Conservation (phyloP, 2,888 invertebrate species). For the Heteromurus nitidus region DNA sequence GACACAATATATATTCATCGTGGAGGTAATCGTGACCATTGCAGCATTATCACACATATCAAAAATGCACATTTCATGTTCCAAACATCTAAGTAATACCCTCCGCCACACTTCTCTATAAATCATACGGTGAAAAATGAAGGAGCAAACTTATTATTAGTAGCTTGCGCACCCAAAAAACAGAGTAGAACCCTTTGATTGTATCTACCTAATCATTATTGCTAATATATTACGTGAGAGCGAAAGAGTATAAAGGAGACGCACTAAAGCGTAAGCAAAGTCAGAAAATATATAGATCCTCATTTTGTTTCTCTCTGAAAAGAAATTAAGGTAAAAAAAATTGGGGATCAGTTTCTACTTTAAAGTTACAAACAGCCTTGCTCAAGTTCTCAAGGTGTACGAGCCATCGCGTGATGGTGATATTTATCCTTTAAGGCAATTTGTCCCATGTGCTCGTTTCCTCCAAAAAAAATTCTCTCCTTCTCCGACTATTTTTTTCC, state of each 20-base stretch:
- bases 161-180: not conserved
- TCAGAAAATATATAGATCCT: not conserved
- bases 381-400: no score
- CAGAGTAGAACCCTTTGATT: slow-evolving; percentile 44
- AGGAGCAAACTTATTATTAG: not conserved
- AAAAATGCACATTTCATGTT: no score
- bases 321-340: slow-evolving; percentile 13
- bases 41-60: no score
- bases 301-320: not conserved
- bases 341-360: slow-evolving; percentile 13
- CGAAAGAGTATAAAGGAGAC: not conserved
- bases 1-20: no score
- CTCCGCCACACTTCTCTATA: no score
- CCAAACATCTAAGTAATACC: no score
- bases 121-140: slow-evolving; percentile 26
- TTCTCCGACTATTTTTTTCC: not conserved
- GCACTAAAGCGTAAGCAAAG: not conserved
- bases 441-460: slow-evolving; percentile 38
- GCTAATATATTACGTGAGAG: slow-evolving; percentile 49
- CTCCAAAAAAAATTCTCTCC: no score
- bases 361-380: not conserved
- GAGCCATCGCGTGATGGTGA: not conserved
- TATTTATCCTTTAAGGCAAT: slow-evolving; percentile 54
- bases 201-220: slow-evolving; percentile 9
- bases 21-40: no score